Conservation (phyloP, 1,140 invertebrate genomes). For the Drosophila yakuba region DNA sequence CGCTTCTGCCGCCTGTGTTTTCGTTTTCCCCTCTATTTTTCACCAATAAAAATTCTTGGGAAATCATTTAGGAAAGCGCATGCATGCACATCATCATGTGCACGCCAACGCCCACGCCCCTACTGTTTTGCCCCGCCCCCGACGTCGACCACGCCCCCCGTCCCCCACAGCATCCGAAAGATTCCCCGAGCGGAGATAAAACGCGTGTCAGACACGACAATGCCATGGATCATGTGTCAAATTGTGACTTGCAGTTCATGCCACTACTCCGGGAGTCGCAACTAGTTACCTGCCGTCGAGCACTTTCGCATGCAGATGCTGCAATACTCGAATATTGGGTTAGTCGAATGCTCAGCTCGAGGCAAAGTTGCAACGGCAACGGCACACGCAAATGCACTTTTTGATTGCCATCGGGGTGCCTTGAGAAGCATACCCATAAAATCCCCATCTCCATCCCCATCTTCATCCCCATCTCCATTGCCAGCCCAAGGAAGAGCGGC, state of each 20-base stretch:
- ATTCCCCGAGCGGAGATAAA: constrained; percentile 67
- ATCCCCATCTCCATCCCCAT: background rate
- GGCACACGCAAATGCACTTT: constrained; percentile 80
- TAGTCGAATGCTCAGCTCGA: constrained; percentile 37
- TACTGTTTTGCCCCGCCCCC: background rate
- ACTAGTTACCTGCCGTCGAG: constrained; percentile 61
- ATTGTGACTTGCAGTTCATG: constrained; percentile 74
- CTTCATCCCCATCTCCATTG: background rate
- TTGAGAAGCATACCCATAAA: background rate
- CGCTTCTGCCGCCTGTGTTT: constrained; percentile 24
- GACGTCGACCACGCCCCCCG: background rate
- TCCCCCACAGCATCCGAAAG: background rate
- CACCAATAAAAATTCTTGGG: constrained; percentile 79
- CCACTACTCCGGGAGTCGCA: constrained; percentile 47
- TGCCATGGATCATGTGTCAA: constrained; percentile 81
- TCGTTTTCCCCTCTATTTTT: constrained; percentile 53
- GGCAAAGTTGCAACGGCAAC: constrained; percentile 66
- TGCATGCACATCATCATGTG: constrained; percentile 79
- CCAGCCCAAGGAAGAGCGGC: no score
- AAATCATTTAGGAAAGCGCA: constrained; percentile 82
- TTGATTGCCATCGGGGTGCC: constrained; percentile 67
- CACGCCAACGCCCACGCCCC: constrained; percentile 49
- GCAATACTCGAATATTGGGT: background rate
- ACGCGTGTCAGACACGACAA: constrained; percentile 80
- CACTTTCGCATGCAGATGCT: constrained; percentile 16